Percentiles rank a stretch among this genome's conserved stretches.
Conservation (phyloP, 2,797 vertebrate species). For the Catharus ustulatus region DNA sequence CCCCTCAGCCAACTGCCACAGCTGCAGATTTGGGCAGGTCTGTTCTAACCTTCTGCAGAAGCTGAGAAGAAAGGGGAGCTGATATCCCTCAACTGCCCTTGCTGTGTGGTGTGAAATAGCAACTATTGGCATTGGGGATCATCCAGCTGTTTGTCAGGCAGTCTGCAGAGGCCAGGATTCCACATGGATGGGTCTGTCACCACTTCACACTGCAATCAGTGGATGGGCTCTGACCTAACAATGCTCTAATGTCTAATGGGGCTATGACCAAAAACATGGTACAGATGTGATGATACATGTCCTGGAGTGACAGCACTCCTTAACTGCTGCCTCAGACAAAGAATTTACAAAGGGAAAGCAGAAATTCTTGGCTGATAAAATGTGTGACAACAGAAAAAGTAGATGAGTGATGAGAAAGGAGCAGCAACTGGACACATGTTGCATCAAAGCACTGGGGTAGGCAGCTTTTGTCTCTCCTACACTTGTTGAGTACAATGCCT, state of each 20-base stretch:
- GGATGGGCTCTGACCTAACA: background rate
- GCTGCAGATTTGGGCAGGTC: background rate
- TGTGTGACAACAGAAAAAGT: background rate
- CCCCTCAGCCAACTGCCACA: background rate
- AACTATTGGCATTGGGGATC: background rate
- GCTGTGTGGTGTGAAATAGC: background rate
- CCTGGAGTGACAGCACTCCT: background rate
- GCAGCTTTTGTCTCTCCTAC: background rate
- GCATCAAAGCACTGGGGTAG: background rate
- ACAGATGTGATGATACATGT: accelerated
- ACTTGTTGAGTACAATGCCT: accelerated
- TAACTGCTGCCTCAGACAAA: background rate
- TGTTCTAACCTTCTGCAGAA: background rate
- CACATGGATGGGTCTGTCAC: background rate
- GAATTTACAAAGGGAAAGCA: background rate
- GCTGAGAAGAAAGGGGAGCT: background rate
- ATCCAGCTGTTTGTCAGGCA: background rate
- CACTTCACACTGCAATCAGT: background rate
- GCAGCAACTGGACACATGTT: background rate
- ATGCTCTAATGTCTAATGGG: background rate
- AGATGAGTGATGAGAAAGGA: background rate
- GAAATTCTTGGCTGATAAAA: background rate
- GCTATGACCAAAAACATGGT: background rate
- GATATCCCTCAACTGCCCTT: too few relatives aligned
- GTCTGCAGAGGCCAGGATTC: background rate